Base-by-base conservation (phyloP, 1,140 invertebrate genomes). In the Caenorhabditis latens region DNA sequence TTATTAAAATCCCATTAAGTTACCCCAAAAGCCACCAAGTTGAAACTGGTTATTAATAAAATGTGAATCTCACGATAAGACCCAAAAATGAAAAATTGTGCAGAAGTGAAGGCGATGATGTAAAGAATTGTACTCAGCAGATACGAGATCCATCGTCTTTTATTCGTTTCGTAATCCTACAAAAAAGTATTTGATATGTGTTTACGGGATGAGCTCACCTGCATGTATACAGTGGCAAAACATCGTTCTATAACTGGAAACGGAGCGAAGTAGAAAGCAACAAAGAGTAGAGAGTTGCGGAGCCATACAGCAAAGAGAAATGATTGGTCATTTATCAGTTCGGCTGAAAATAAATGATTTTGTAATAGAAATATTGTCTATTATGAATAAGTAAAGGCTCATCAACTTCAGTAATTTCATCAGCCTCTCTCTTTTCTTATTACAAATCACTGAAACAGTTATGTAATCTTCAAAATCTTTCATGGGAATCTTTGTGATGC, bases 231-330 rank as follows among this genome's bases (percentile, higher is more conserved):
- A 13, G 65, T 71, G 13, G 65, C 65, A 46, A 71, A 71, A 71
- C 65, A 71, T 7, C 65, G 5, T 43, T 71, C 65, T 0, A 71
- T 71, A 19, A 71, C 65, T 46, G 65, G 65, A 19, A 71, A 71
- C 16, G 65, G 65, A 5, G 65, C 65, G 46, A 71, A 71, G 19
- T 71, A 71, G 8, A 71, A 71, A 7, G 65, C 65, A 6, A 71
- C 65, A 19, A 71, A 71, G 19, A 71, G 65, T 19, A 71, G 65
- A 71, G 65, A 71, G 16, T 71, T 71, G 0, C 65, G 65, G 16
- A 71, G 65, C 65, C 65, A 71, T 43, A 71, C 65, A 19, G 65
- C 65, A n/a, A 71, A 71, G 4, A 71, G 16, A n/a, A 71, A 71
- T 4, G 40, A 16, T n/a, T 71, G 11, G 42, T 71, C 65, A 43